A percentile compares a stretch with the other conserved stretches of the same genome.
These are phyloP conservation scores for Silvanus unidentatus DNA, from an alignment of 2,888 invertebrate species.

Conservation along the genomic window DNA sequence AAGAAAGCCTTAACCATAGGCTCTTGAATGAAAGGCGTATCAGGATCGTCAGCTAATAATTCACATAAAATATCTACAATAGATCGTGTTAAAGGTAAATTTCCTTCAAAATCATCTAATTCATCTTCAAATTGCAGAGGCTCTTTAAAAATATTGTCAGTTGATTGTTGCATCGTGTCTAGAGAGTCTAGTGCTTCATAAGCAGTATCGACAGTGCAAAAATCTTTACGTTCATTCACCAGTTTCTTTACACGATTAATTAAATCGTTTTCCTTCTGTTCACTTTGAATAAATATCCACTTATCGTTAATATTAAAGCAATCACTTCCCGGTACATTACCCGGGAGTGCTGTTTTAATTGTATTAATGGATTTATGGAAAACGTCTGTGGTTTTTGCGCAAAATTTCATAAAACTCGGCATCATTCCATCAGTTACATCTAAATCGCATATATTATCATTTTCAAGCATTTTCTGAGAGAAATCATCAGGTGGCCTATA, in stretches of 20 bases:
- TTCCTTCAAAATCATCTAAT: constrained; percentile 48
- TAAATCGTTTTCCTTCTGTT: constrained; percentile 42
- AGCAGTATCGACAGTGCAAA: constrained; percentile 55
- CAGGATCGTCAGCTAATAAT: constrained; percentile 46
- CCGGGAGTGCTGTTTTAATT: constrained; percentile 63
- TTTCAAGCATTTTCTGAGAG: constrained; percentile 20
- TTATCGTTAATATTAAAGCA: constrained; percentile 40
- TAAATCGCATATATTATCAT: constrained; percentile 25
- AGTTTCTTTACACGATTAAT: constrained; percentile 49
- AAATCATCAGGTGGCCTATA: constrained; percentile 32
- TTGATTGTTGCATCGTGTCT: constrained; percentile 37
- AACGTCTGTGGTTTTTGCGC: constrained; percentile 72
- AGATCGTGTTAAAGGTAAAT: constrained; percentile 47
- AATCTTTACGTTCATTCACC: constrained; percentile 52
- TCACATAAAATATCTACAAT: constrained; percentile 48
- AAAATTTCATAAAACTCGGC: constrained; percentile 53
- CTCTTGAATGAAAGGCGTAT: constrained; percentile 47
- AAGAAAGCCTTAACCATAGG: constrained; percentile 48
- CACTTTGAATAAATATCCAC: constrained; percentile 48
- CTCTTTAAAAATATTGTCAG: constrained; percentile 15
- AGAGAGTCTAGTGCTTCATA: constrained; percentile 58
- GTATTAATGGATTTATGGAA: constrained; percentile 65
- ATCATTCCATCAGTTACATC: constrained; percentile 41
- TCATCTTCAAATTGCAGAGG: constrained; percentile 43
- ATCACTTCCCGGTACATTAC: constrained; percentile 47